Conservation (phyloP, 2,888 invertebrate species). For the Zygaena filipendulae region DNA sequence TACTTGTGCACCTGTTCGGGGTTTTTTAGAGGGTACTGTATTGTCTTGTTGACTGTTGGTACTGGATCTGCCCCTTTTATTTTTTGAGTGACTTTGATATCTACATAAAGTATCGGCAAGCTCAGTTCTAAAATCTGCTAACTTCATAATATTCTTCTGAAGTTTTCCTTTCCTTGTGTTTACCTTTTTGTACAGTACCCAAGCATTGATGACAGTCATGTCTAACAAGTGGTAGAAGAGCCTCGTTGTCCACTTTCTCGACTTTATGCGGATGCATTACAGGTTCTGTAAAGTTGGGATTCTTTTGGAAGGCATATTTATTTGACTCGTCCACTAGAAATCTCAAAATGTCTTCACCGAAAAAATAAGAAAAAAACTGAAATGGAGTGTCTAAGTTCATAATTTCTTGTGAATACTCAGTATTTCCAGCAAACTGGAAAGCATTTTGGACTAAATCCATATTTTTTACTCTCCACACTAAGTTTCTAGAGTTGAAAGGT, state of each 20-base stretch:
- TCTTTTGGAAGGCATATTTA: constrained; percentile 21
- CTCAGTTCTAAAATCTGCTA: constrained; percentile 26
- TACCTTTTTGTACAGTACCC: constrained; percentile 26
- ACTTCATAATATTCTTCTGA: constrained; percentile 23
- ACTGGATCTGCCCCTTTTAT: constrained; percentile 25
- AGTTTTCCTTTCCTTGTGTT: constrained; percentile 22
- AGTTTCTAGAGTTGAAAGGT: constrained; percentile 23
- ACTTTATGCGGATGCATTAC: constrained; percentile 23
- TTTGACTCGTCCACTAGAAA: constrained; percentile 19
- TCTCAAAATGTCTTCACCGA: constrained; percentile 22
- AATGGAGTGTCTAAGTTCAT: constrained; percentile 23
- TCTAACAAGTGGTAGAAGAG: constrained; percentile 25
- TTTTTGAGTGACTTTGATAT: constrained; percentile 22
- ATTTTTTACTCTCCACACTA: constrained; percentile 26
- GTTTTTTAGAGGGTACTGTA: constrained; percentile 22
- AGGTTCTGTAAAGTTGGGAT: constrained; percentile 23
- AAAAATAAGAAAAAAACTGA: constrained; percentile 25
- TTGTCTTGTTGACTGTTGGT: constrained; percentile 20
- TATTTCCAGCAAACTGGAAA: constrained; percentile 22
- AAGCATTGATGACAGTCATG: constrained; percentile 27
- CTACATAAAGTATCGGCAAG: constrained; percentile 23
- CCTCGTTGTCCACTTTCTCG: constrained; percentile 23
- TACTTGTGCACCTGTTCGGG: constrained; percentile 22
- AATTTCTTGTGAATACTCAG: constrained; percentile 24
- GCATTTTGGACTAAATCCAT: constrained; percentile 24